Evolutionary conservation across 2,113 vertebrate genomes (phyloP).

Genomic region (Atlantisia rogersi): DNA sequence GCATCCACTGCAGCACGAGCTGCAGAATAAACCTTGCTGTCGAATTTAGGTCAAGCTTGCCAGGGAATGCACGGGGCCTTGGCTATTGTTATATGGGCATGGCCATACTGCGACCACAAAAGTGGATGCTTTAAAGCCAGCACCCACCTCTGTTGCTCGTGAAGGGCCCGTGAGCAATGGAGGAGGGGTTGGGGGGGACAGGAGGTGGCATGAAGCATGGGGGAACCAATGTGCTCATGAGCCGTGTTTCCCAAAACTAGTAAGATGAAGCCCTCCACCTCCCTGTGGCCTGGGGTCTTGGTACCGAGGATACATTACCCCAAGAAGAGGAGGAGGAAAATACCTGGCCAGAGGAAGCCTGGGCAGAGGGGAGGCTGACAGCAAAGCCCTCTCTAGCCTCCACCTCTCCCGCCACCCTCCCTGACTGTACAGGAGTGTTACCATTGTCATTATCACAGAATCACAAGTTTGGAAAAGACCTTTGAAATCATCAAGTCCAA

Average conservation of each 20-base stretch:
- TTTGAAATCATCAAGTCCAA: no score
- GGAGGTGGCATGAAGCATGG: background rate
- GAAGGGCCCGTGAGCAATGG: background rate
- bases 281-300: background rate
- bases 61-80: background rate
- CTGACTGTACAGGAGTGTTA: background rate
- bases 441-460: background rate
- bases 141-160: background rate
- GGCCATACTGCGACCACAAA: background rate
- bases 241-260: rapidly evolving
- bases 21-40: background rate
- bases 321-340: background rate
- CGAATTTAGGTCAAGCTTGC: conserved; percentile 43
- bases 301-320: background rate
- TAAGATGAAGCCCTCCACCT: background rate
- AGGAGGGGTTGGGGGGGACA: rapidly evolving
- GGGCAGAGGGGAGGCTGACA: background rate
- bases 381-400: background rate
- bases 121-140: background rate
- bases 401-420: background rate
- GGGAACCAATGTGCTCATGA: background rate
- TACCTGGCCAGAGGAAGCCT: background rate
- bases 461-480: no score
- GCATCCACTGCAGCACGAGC: background rate
- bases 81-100: background rate